These are phyloP conservation scores for Agriotes lineatus DNA, from an alignment of 2,888 invertebrate species.

Conservation along the genomic window DNA sequence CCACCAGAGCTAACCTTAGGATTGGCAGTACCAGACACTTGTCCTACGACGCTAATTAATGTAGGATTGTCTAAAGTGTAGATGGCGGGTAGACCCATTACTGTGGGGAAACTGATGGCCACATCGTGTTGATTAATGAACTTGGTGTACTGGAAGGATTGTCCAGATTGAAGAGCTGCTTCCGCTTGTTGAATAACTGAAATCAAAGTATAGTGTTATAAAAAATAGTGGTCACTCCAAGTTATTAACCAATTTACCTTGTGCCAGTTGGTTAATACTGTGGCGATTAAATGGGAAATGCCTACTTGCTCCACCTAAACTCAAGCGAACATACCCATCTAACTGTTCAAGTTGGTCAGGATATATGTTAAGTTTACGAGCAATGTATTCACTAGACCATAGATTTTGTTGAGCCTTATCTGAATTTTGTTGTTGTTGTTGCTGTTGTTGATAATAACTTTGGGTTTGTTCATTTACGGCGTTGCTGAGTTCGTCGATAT, in stretches of 20 bases:
- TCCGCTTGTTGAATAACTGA: conserved; percentile 64
- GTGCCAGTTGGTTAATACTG: conserved; percentile 68
- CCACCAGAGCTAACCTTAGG: conserved; percentile 57
- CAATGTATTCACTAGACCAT: conserved; percentile 71
- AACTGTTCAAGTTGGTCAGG: conserved; percentile 68
- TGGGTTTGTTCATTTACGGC: conserved; percentile 57
- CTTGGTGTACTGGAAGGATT: conserved; percentile 72
- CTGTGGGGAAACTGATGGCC: conserved; percentile 77
- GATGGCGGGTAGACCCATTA: conserved; percentile 77
- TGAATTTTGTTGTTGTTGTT: conserved; percentile 48
- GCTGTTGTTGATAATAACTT: conserved; percentile 50
- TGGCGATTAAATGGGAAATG: conserved; percentile 70
- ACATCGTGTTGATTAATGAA: conserved; percentile 71
- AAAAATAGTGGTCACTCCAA: too few relatives aligned
- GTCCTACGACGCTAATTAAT: conserved; percentile 69
- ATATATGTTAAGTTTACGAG: conserved; percentile 71
- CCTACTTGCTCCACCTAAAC: conserved; percentile 66
- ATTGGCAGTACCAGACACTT: conserved; percentile 66
- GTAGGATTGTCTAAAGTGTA: conserved; percentile 73
- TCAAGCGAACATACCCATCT: conserved; percentile 69
- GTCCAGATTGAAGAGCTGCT: conserved; percentile 65
- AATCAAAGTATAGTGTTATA: conserved; percentile 28
- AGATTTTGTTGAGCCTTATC: conserved; percentile 49
- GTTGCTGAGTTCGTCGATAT: conserved; percentile 63
- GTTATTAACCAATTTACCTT: conserved; percentile 50